These are phyloP conservation scores for Tichodroma muraria DNA, from an alignment of 2,113 vertebrate species.

Conservation along the genomic window DNA sequence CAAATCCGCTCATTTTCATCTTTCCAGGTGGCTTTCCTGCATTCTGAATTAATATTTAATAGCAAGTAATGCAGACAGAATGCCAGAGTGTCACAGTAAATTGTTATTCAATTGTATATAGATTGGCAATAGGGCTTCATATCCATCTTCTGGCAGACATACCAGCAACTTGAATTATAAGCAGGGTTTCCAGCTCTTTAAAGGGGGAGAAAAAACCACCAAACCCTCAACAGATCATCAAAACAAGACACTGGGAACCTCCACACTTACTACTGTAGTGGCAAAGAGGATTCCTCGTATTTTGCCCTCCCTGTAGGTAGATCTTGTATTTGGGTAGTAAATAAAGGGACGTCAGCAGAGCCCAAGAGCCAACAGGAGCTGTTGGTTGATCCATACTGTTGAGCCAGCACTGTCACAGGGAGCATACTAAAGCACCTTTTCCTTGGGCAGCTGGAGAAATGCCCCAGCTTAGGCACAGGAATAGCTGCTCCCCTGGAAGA, in stretches of 20 bases:
- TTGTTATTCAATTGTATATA: background rate
- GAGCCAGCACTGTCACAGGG: background rate
- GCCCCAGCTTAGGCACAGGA: background rate
- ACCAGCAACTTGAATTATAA: background rate
- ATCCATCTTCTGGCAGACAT: background rate
- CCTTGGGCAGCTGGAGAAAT: background rate
- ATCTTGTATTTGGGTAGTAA: background rate
- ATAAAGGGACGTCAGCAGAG: background rate
- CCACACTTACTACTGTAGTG: background rate
- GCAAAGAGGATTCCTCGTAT: background rate
- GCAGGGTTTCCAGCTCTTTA: background rate
- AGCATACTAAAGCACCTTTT: fast-evolving
- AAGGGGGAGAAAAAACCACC: background rate
- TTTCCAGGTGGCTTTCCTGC: background rate
- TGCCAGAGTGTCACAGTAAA: background rate
- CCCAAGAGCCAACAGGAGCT: background rate
- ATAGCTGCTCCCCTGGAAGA: fast-evolving
- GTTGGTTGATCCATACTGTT: background rate
- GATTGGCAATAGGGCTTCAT: background rate
- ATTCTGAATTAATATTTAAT: background rate
- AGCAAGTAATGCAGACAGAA: background rate
- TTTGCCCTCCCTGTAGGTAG: background rate
- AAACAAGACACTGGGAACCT: background rate
- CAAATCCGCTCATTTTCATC: background rate
- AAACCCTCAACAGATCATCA: background rate